Conservation (phyloP, 2,797 vertebrate species). For the Nyctalus aviator region DNA sequence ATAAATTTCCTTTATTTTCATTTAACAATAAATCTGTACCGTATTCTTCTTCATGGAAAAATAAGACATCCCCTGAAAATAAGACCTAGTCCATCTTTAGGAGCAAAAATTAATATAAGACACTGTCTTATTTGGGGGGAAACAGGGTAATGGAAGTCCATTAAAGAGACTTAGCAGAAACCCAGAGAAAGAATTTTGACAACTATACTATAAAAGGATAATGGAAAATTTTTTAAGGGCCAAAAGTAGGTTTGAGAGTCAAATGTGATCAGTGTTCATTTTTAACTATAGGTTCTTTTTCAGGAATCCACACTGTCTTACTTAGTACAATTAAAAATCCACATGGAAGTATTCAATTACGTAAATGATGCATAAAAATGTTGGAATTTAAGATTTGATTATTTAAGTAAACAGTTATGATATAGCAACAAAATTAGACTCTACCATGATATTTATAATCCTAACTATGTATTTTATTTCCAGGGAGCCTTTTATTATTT, state of each 20-base stretch:
- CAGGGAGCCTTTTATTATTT: conserved; percentile 98
- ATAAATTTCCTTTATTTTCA: too few species aligned
- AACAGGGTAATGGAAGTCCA: background rate
- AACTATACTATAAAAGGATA: background rate
- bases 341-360: background rate
- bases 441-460: conserved; percentile 37
- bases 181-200: background rate
- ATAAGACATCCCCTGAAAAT: too few species aligned
- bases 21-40: too few species aligned
- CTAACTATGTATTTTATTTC: conserved; percentile 79
- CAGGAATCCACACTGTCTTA: conserved; percentile 14
- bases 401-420: background rate
- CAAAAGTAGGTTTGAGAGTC: background rate
- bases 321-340: background rate
- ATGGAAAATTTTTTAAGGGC: background rate
- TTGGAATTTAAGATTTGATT: conserved; percentile 38
- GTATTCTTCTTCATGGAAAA: too few species aligned
- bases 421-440: background rate
- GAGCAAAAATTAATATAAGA: too few species aligned
- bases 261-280: background rate
- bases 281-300: conserved; percentile 43
- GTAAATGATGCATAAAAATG: background rate
- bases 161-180: conserved; percentile 30
- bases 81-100: too few species aligned
- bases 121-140: too few species aligned